Conservation (phyloP, 2,888 invertebrate species). For the Keiferia lycopersicella region DNA sequence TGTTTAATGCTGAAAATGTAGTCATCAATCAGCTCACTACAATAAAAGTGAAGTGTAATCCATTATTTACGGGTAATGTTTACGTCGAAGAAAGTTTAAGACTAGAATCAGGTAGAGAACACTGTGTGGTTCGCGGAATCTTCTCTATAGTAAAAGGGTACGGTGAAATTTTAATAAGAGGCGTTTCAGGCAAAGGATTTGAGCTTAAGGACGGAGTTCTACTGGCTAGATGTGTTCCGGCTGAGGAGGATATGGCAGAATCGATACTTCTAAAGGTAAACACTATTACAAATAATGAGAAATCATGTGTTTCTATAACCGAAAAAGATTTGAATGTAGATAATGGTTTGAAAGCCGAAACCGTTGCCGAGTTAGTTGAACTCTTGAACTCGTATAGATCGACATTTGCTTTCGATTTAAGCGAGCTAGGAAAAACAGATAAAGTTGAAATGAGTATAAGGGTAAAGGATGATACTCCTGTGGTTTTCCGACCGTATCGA, state of each 20-base stretch:
- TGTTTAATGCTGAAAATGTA: not conserved
- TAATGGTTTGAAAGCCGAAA: not conserved
- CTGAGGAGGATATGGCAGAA: not conserved
- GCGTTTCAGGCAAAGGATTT: not conserved
- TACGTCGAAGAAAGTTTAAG: slow-evolving; percentile 7
- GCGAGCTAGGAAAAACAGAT: slow-evolving; percentile 26
- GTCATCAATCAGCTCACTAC: not conserved
- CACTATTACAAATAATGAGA: not conserved
- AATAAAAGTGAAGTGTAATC: not conserved
- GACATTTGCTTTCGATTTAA: slow-evolving; percentile 30
- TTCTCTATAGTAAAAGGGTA: not conserved
- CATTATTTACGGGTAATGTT: not conserved
- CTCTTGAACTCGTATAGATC: slow-evolving; percentile 22
- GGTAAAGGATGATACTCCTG: slow-evolving; percentile 28
- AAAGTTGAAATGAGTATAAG: slow-evolving; percentile 28
- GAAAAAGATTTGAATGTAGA: slow-evolving; percentile 5
- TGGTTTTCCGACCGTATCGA: slow-evolving; percentile 29
- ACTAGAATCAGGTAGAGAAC: not conserved
- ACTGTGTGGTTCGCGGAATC: slow-evolving; percentile 6
- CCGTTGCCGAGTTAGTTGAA: not conserved
- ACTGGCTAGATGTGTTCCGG: not conserved
- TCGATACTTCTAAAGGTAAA: not conserved
- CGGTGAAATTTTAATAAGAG: not conserved
- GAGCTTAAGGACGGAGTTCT: not conserved
- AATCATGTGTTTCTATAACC: not conserved